A percentile compares a stretch with the other conserved stretches of the same genome.
These are phyloP conservation scores for Stomorhina lunata DNA, from an alignment of 2,888 invertebrate genomes.

Conservation along the genomic window DNA sequence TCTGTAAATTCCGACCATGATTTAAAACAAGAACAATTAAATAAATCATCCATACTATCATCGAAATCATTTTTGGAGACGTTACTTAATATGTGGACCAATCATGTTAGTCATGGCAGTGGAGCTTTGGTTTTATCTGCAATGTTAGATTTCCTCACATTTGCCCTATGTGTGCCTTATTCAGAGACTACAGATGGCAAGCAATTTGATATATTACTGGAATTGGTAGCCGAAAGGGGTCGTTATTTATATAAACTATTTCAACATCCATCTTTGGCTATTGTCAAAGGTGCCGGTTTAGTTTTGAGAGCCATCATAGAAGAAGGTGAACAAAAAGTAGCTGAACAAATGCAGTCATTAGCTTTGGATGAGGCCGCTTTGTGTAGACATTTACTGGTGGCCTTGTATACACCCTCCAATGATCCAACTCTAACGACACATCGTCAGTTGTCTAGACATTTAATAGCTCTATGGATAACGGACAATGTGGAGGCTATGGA, in stretches of 20 bases:
- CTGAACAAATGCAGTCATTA: constrained; percentile 95
- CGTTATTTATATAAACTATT: constrained; percentile 92
- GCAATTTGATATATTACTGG: constrained; percentile 94
- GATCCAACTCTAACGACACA: constrained; percentile 90
- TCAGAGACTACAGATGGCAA: constrained; percentile 99
- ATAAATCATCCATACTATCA: constrained; percentile 96
- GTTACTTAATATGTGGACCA: constrained; percentile 95
- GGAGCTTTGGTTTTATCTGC: constrained; percentile 98
- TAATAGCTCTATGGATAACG: constrained; percentile 97
- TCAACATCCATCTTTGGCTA: constrained; percentile 96
- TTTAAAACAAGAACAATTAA: constrained; percentile 97
- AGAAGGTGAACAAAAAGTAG: constrained; percentile 95
- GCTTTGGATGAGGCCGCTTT: constrained; percentile 98
- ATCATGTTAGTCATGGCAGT: constrained; percentile 94
- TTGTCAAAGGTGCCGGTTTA: constrained; percentile 98
- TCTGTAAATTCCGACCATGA: constrained; percentile 99
- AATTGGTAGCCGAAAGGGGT: constrained; percentile 96
- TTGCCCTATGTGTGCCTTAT: constrained; percentile 98
- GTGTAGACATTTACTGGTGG: constrained; percentile 93
- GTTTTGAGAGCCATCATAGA: constrained; percentile 98
- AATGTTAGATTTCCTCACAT: constrained; percentile 98
- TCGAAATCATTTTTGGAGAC: constrained; percentile 95
- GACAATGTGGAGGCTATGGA: constrained; percentile 95
- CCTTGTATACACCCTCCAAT: constrained; percentile 92
- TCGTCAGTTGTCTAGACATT: constrained; percentile 94